Conservation (phyloP, 2,888 invertebrate species). For the Leptinotarsa juncta region DNA sequence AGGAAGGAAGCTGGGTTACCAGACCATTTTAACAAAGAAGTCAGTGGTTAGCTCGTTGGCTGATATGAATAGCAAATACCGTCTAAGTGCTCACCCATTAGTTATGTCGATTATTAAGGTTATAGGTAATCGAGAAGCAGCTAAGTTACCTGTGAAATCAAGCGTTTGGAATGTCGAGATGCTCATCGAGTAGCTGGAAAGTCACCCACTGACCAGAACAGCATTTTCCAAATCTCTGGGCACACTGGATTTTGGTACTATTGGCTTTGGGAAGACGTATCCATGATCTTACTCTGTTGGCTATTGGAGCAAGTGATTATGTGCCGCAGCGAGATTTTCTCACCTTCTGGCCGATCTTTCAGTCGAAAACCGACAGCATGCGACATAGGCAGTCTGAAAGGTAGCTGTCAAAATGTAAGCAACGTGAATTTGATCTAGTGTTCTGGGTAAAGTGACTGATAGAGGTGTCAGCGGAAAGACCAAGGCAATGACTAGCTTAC, state of each 20-base stretch:
- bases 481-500: background rate
- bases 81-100: background rate
- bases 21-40: background rate
- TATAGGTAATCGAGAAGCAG: background rate
- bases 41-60: background rate
- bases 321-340: background rate
- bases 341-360: slow-evolving; percentile 11
- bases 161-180: background rate
- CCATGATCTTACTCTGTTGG: background rate
- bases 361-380: slow-evolving; percentile 13
- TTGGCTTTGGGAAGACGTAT: background rate
- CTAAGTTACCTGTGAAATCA: slow-evolving; percentile 4
- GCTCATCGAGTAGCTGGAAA: slow-evolving; percentile 3
- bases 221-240: slow-evolving; percentile 1
- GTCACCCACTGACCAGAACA: slow-evolving; percentile 6
- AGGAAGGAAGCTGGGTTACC: background rate
- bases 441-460: background rate
- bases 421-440: background rate
- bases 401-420: background rate
- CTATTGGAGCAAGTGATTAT: background rate
- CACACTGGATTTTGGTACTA: background rate
- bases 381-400: background rate
- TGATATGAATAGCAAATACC: background rate
- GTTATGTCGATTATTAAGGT: too few relatives aligned
- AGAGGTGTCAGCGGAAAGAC: background rate